A percentile compares a stretch with the other conserved stretches of the same genome.
phyloP scores from a whole-genome alignment of 92 coral and sea anemone genomes.

The Meandrina meandrites region DNA sequence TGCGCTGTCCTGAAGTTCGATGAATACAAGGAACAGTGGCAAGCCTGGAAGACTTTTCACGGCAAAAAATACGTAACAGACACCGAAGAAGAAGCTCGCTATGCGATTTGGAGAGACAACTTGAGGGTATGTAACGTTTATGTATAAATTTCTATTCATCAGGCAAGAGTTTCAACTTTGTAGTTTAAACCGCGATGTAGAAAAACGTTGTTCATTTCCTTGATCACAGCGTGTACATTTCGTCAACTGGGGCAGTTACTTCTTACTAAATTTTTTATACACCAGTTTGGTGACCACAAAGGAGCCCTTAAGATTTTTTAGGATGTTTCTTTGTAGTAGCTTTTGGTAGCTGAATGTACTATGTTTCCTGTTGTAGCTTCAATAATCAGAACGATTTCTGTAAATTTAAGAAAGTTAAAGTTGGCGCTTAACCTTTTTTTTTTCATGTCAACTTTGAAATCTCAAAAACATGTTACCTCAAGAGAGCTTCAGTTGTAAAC shows the following conservation, averaged over 20 bases:
- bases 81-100: conserved; percentile 71
- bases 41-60: conserved; percentile 77
- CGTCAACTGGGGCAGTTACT: background rate
- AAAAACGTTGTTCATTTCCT: background rate
- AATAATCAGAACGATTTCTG: background rate
- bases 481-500: too few species aligned
- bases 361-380: background rate
- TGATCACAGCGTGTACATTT: background rate
- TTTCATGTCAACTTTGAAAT: too few species aligned
- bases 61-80: conserved; percentile 67
- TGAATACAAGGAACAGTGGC: conserved; percentile 71
- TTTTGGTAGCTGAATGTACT: background rate
- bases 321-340: too few species aligned
- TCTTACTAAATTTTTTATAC: too few species aligned
- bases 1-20: conserved; percentile 57
- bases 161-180: background rate
- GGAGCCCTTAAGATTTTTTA: too few species aligned
- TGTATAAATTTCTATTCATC: background rate
- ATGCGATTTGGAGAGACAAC: conserved; percentile 84
- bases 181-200: background rate
- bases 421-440: background rate
- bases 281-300: background rate
- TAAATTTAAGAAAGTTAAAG: background rate
- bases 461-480: background rate
- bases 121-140: conserved; percentile 55